These are phyloP conservation scores for Oikopleura vanhoeffeni DNA, from an alignment of 23 tunicate genomes.

Conservation along the genomic window DNA sequence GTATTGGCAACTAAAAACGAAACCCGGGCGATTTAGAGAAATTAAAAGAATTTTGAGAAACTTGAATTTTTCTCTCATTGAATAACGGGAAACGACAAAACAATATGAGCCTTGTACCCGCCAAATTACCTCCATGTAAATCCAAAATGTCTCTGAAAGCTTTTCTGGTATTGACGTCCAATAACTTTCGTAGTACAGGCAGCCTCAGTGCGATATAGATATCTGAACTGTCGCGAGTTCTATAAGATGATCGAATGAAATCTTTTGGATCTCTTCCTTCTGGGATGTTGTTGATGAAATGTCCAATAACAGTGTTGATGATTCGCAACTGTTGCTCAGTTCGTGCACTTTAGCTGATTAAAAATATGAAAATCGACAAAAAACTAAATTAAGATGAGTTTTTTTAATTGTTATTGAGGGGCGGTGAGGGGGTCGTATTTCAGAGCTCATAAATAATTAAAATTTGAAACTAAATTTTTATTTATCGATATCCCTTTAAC, in stretches of 20 bases:
- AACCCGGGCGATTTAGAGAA: too few relatives aligned
- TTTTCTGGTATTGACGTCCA: background rate
- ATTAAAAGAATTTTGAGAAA: too few relatives aligned
- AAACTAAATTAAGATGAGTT: too few relatives aligned
- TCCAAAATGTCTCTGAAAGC: conserved; percentile 2
- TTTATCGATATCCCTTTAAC: too few relatives aligned
- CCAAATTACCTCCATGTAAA: background rate
- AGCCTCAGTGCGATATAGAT: background rate
- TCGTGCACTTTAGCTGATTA: background rate
- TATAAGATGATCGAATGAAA: background rate
- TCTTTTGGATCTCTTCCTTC: background rate
- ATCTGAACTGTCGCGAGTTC: background rate
- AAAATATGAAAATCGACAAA: background rate
- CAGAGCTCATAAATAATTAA: too few relatives aligned
- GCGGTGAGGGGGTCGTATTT: too few relatives aligned
- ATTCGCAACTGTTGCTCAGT: background rate
- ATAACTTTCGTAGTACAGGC: background rate
- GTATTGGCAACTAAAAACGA: too few relatives aligned
- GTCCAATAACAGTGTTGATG: background rate
- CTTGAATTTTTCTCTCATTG: too few relatives aligned
- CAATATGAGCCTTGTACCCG: too few relatives aligned
- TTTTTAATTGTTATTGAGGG: too few relatives aligned
- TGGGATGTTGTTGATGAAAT: background rate
- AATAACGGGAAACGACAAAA: too few relatives aligned
- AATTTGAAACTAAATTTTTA: too few relatives aligned